Conservation (phyloP, 30 jellyfish, hydroid and myxozoan species). For the Rhopilema esculentum region DNA sequence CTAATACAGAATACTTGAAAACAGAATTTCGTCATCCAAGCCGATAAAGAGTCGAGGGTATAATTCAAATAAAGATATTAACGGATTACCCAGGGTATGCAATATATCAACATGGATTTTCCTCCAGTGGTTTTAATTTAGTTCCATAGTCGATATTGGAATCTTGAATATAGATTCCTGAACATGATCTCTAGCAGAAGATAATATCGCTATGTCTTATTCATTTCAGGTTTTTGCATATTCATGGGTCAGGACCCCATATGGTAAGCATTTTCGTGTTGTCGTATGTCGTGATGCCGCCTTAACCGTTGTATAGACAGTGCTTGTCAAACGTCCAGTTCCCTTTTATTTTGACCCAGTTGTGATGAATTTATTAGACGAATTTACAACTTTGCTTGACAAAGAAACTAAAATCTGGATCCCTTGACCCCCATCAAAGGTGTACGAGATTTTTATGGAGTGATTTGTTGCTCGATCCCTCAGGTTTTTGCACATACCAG, state of each 20-base stretch:
- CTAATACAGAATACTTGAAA: not conserved
- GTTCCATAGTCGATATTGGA: not conserved
- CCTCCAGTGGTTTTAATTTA: not conserved
- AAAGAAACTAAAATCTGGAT: no score
- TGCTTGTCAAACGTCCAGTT: not conserved
- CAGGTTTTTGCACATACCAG: no score
- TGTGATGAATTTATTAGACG: not conserved
- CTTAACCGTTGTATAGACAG: not conserved
- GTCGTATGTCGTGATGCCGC: not conserved
- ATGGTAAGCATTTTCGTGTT: conserved; percentile 60
- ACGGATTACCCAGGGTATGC: conserved; percentile 46
- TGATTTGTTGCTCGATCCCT: no score
- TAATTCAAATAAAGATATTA: conserved; percentile 46
- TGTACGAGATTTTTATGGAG: no score
- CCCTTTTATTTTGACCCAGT: not conserved
- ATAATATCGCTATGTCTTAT: not conserved
- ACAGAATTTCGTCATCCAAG: not conserved
- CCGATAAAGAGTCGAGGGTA: conserved; percentile 62
- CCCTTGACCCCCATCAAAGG: no score
- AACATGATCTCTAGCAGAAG: not conserved
- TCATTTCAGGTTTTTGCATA: conserved; percentile 54
- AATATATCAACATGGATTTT: conserved; percentile 18
- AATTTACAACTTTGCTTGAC: no score
- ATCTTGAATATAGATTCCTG: not conserved
- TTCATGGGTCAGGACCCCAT: conserved; percentile 62